Evolutionary conservation across 2,113 vertebrate species (phyloP).

Genomic region (Camelus bactrianus): DNA sequence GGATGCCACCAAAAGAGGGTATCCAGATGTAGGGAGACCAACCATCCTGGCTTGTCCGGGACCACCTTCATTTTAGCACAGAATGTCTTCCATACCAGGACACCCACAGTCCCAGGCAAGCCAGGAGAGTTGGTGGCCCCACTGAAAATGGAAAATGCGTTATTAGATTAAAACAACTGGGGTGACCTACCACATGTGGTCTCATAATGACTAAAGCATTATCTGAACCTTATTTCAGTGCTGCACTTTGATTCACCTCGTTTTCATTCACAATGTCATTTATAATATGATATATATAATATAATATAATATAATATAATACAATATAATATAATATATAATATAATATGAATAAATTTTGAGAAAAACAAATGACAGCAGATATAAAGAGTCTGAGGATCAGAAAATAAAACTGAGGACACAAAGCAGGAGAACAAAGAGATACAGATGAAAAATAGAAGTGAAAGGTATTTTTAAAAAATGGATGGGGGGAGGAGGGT

Average conservation of each 20-base stretch:
- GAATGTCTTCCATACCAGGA: not conserved
- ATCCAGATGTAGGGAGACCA: not conserved
- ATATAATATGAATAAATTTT: not conserved
- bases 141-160: not conserved
- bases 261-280: slow-evolving; percentile 36
- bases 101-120: not conserved
- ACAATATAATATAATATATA: not conserved
- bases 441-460: not conserved
- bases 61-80: not conserved
- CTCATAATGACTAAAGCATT: not conserved
- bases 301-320: not conserved
- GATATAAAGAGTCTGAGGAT: not conserved
- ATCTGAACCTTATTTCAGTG: not conserved
- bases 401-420: not conserved
- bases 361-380: not conserved
- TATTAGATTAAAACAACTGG: not conserved
- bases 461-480: not conserved
- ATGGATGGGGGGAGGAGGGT: too few relatives aligned
- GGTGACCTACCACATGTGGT: not conserved
- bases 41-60: not conserved
- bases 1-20: not conserved
- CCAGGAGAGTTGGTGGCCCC: not conserved
- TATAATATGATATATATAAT: not conserved
- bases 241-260: not conserved
- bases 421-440: not conserved